Evolutionary conservation across 2,888 invertebrate species (phyloP).

Genomic region (Poecilobothrus nobilitatus): DNA sequence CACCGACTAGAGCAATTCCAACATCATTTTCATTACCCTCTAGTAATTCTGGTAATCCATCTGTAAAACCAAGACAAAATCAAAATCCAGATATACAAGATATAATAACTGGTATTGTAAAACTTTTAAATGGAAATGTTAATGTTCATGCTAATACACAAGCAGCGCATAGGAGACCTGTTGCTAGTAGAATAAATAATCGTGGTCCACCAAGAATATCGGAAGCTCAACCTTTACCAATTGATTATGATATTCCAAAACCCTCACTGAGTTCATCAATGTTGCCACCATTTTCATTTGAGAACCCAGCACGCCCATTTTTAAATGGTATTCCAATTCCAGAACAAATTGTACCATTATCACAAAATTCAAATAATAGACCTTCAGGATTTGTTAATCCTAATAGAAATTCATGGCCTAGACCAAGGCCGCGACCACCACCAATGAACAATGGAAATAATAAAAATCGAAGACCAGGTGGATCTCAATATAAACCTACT

Average conservation of each 20-base stretch:
- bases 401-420: conserved; percentile 58
- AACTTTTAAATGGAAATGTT: conserved; percentile 78
- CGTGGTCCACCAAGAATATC: conserved; percentile 80
- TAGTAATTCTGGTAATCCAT: conserved; percentile 30
- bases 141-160: conserved; percentile 73
- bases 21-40: conserved; percentile 29
- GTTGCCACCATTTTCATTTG: conserved; percentile 49
- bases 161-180: conserved; percentile 53
- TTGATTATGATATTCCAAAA: conserved; percentile 44
- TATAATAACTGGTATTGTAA: conserved; percentile 82
- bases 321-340: conserved; percentile 63
- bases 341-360: conserved; percentile 62
- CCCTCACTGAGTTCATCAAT: conserved; percentile 33
- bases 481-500: conserved; percentile 56
- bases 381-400: conserved; percentile 50
- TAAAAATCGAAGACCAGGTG: conserved; percentile 48
- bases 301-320: conserved; percentile 51
- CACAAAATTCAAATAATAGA: conserved; percentile 46
- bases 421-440: conserved; percentile 51
- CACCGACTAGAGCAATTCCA: conserved; percentile 52
- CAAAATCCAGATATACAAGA: conserved; percentile 76
- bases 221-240: conserved; percentile 61
- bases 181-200: conserved; percentile 76
- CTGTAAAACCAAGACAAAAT: conserved; percentile 45
- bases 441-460: conserved; percentile 37